Evolutionary conservation across 2,888 invertebrate species (phyloP).

Genomic region (Drepanosiphum platanoidis): DNA sequence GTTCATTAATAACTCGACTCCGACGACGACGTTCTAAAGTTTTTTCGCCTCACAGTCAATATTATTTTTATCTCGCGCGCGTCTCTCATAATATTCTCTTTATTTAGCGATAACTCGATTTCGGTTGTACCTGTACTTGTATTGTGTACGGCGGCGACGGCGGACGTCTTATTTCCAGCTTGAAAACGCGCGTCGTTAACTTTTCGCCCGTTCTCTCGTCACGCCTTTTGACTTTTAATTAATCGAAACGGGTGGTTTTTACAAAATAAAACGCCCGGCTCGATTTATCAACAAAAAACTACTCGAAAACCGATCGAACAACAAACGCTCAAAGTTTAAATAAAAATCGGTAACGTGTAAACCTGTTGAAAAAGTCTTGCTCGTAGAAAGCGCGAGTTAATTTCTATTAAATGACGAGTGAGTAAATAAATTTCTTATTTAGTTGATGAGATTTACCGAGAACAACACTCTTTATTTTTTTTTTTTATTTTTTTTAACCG

Average conservation of each 20-base stretch:
- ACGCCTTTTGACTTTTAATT: neutral
- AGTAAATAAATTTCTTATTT: no score
- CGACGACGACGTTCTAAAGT: neutral
- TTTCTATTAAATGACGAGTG: no score
- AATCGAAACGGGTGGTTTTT: neutral
- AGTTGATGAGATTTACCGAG: no score
- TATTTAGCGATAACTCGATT: neutral
- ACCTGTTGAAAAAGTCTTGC: no score
- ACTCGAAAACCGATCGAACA: neutral
- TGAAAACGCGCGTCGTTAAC: neutral
- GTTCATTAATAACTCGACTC: slow-evolving; percentile 22
- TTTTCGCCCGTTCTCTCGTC: neutral
- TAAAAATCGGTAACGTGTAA: no score
- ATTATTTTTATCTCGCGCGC: neutral
- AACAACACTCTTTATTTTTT: no score
- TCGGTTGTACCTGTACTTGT: neutral
- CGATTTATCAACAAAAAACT: neutral
- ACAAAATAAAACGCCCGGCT: neutral
- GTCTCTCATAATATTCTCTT: neutral
- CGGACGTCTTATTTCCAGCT: neutral
- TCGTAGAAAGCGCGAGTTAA: no score
- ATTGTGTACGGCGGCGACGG: neutral
- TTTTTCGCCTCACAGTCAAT: neutral
- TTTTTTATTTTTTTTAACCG: no score
- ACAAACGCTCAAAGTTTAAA: neutral